Conservation (phyloP, 1,140 invertebrate genomes). For the Potamilus streckersoni region DNA sequence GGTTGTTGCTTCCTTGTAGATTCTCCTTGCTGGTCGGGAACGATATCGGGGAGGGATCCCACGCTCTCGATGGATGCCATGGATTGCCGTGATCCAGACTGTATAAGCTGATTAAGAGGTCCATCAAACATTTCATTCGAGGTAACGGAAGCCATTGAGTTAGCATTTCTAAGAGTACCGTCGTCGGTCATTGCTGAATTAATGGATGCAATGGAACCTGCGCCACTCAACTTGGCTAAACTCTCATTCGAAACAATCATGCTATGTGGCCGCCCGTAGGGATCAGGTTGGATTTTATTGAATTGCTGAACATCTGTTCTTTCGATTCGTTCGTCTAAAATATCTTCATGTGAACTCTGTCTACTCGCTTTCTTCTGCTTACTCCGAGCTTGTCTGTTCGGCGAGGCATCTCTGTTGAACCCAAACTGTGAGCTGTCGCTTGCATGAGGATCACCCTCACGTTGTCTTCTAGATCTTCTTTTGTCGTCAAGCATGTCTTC, state of each 20-base stretch:
- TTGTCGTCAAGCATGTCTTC: constrained; percentile 56
- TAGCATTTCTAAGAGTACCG: constrained; percentile 33
- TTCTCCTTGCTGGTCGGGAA: constrained; percentile 38
- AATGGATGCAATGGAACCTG: constrained; percentile 40
- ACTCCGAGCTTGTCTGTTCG: constrained; percentile 38
- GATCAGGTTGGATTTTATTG: neutral
- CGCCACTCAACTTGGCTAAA: constrained; percentile 42
- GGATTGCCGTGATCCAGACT: constrained; percentile 43
- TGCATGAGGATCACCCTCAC: constrained; percentile 39
- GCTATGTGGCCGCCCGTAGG: constrained; percentile 43
- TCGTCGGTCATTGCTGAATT: constrained; percentile 44
- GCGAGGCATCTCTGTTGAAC: constrained; percentile 60
- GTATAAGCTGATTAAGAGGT: constrained; percentile 20
- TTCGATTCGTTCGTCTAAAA: constrained; percentile 37
- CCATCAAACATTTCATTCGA: constrained; percentile 43
- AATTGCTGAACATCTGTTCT: too few species aligned
- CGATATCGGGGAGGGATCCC: constrained; percentile 52
- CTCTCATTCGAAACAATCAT: constrained; percentile 51
- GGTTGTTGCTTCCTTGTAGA: constrained; percentile 26
- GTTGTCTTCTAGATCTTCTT: constrained; percentile 34
- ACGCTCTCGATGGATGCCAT: constrained; percentile 24
- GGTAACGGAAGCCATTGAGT: constrained; percentile 33
- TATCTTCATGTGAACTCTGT: constrained; percentile 52
- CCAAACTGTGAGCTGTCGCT: constrained; percentile 54
- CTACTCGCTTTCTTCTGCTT: constrained; percentile 38